Evolutionary conservation across 2,797 vertebrate genomes (phyloP).

Genomic region (Malurus splendens): DNA sequence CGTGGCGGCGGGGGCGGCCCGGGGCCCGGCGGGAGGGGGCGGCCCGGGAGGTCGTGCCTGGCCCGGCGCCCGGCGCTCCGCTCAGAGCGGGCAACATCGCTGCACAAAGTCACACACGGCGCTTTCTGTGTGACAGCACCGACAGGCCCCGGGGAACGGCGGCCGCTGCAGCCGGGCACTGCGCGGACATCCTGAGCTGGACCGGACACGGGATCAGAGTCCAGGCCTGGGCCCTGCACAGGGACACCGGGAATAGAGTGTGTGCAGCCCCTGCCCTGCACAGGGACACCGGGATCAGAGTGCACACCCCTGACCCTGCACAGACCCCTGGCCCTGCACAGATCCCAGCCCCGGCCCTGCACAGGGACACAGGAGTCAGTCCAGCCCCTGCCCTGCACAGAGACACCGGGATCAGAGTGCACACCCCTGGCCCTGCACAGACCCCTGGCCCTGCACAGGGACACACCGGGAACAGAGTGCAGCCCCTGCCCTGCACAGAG

Average conservation of each 20-base stretch:
- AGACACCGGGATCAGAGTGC: accelerated
- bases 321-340: not conserved
- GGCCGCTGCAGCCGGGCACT: not conserved
- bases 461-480: accelerated
- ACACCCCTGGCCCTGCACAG: too few species aligned
- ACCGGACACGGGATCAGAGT: too few species aligned
- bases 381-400: not conserved
- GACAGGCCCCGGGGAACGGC: not conserved
- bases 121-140: not conserved
- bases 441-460: not conserved
- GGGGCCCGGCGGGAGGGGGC: not conserved
- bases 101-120: not conserved
- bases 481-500: too few species aligned
- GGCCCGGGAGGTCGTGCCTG: not conserved
- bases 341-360: too few species aligned
- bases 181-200: accelerated
- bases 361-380: not conserved
- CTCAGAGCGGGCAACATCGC: accelerated
- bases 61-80: not conserved
- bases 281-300: not conserved
- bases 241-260: too few species aligned
- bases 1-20: slow-evolving; percentile 21
- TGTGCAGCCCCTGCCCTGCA: too few species aligned
- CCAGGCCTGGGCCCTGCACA: too few species aligned
- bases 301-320: too few species aligned